A percentile compares a stretch with the other conserved stretches of the same genome.
phyloP scores from a whole-genome alignment of 2,113 vertebrate genomes.

The Notothenia coriiceps region DNA sequence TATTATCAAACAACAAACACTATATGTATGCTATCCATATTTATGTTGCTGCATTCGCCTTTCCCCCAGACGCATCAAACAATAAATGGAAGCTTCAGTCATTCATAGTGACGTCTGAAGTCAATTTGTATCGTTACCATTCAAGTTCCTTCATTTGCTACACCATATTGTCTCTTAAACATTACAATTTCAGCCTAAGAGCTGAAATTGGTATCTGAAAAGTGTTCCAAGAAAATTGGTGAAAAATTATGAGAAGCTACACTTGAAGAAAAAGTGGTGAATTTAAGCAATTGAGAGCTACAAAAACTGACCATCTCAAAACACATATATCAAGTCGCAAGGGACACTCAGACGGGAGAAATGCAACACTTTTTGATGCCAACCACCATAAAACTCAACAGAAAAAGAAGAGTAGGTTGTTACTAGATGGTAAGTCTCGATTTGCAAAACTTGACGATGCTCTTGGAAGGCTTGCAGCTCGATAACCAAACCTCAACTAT shows the following conservation, averaged over 20 bases:
- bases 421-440: too few species aligned
- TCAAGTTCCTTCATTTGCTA: constrained; percentile 1
- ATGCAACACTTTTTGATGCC: too few species aligned
- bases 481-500: too few species aligned
- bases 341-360: too few species aligned
- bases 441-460: too few species aligned
- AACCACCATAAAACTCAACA: too few species aligned
- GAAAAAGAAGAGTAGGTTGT: too few species aligned
- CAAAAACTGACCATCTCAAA: not conserved
- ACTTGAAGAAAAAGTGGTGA: not conserved
- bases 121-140: not conserved
- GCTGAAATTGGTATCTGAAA: not conserved
- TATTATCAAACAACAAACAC: not conserved
- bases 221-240: too few species aligned
- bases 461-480: too few species aligned
- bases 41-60: constrained; percentile 20
- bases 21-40: constrained; percentile 7
- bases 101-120: constrained; percentile 7
- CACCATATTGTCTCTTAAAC: constrained; percentile 6
- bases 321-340: not conserved
- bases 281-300: not conserved
- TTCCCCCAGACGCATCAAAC: constrained; percentile 20
- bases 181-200: constrained; percentile 16
- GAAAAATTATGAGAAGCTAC: too few species aligned
- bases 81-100: constrained; percentile 12